These are phyloP conservation scores for Ormyrus nitidulus DNA, from an alignment of 2,888 invertebrate species.

Conservation along the genomic window DNA sequence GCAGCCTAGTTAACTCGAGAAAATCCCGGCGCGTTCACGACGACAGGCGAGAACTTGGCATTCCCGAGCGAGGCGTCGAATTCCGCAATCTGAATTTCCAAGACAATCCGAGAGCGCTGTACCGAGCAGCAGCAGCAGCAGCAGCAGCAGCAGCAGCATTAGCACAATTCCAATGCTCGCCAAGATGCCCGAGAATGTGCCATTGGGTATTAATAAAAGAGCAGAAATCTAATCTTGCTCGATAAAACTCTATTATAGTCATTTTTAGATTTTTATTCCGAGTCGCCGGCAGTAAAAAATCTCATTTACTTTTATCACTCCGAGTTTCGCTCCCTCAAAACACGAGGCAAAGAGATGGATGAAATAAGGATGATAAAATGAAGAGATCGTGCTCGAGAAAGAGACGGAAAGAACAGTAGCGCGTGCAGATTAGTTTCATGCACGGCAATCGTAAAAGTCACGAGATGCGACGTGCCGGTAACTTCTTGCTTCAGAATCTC, in stretches of 20 bases:
- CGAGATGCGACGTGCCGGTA: constrained; percentile 29
- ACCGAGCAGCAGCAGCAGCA: constrained; percentile 20
- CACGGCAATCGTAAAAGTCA: constrained; percentile 49
- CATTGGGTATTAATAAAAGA: constrained; percentile 18
- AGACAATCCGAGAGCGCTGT: constrained; percentile 48
- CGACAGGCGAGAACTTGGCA: constrained; percentile 47
- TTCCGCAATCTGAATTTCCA: constrained; percentile 51
- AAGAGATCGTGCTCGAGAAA: constrained; percentile 15
- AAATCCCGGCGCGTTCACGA: constrained; percentile 24
- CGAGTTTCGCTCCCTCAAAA: constrained; percentile 6
- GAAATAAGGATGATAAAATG: constrained; percentile 44
- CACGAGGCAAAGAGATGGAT: constrained; percentile 13
- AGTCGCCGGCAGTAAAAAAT: constrained; percentile 37
- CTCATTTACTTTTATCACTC: constrained; percentile 48
- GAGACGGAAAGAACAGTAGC: constrained; percentile 22
- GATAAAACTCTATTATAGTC: constrained; percentile 27
- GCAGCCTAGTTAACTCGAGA: constrained; percentile 44
- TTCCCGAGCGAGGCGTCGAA: constrained; percentile 44
- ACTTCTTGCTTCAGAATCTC: neutral
- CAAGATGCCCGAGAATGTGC: constrained; percentile 39
- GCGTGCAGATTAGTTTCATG: constrained; percentile 53
- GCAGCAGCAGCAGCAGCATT: constrained; percentile 21
- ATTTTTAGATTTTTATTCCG: constrained; percentile 23
- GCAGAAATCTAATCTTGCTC: constrained; percentile 27
- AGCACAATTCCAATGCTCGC: constrained; percentile 16